Conservation (phyloP, 2,113 vertebrate genomes). For the Cromileptes altivelis region DNA sequence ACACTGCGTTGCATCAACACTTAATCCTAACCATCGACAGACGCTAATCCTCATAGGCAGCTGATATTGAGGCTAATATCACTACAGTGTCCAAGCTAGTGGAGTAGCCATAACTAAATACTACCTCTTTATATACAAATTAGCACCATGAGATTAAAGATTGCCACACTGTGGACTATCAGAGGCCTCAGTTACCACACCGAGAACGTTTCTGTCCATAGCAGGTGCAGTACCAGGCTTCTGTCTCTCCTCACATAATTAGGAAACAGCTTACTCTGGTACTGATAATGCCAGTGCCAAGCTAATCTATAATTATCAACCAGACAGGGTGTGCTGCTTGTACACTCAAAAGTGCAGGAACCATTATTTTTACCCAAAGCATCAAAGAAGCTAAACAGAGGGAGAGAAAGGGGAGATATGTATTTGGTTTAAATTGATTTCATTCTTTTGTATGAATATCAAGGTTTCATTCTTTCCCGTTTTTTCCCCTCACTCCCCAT, state of each 20-base stretch:
- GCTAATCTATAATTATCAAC: slow-evolving; percentile 78
- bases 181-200: slow-evolving; percentile 30
- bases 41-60: background rate
- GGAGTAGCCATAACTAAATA: background rate
- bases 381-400: slow-evolving; percentile 64
- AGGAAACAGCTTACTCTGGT: slow-evolving; percentile 68
- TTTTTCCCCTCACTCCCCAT: slow-evolving; percentile 62
- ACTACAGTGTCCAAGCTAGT: background rate
- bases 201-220: slow-evolving; percentile 19
- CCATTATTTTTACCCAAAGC: slow-evolving; percentile 62
- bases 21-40: background rate
- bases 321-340: slow-evolving; percentile 49
- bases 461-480: slow-evolving; percentile 74
- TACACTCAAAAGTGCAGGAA: slow-evolving; percentile 57
- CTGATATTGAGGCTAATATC: background rate
- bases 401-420: slow-evolving; percentile 58
- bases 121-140: background rate
- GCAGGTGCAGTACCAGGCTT: slow-evolving; percentile 26
- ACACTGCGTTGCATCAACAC: background rate
- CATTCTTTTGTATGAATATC: slow-evolving; percentile 83
- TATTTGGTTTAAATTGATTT: slow-evolving; percentile 82
- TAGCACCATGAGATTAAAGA: slow-evolving; percentile 17
- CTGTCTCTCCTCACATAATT: slow-evolving; percentile 68
- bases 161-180: background rate
- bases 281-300: slow-evolving; percentile 68